Evolutionary conservation across 2,797 vertebrate species (phyloP).

Genomic region (Hemibagrus guttatus): DNA sequence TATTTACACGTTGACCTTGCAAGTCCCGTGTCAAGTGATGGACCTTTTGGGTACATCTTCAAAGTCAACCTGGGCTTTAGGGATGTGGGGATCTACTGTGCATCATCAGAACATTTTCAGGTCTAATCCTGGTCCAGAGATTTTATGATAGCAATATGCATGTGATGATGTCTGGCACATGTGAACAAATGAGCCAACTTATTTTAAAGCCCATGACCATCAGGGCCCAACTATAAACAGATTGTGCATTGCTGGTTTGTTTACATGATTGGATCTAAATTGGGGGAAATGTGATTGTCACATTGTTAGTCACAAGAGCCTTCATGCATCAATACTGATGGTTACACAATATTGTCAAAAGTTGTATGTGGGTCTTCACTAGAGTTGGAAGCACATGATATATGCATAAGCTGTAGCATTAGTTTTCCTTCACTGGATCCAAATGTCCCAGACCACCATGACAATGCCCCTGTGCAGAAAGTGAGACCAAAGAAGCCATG

Average conservation of each 20-base stretch:
- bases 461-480: not conserved
- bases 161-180: not conserved
- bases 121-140: not conserved
- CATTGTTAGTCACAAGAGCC: not conserved
- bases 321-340: not conserved
- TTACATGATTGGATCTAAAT: not conserved
- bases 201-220: not conserved
- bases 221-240: not conserved
- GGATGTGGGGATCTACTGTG: not conserved
- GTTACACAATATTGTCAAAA: not conserved
- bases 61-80: not conserved
- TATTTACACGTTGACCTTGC: not conserved
- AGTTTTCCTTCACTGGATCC: not conserved
- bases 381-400: not conserved
- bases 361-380: not conserved
- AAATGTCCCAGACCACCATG: too few relatives aligned
- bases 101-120: not conserved
- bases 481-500: not conserved
- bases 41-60: not conserved
- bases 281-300: not conserved
- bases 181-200: not conserved
- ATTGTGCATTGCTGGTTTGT: not conserved
- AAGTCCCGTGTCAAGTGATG: not conserved
- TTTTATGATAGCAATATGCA: not conserved
- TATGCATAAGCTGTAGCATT: too few relatives aligned